These are phyloP conservation scores for Tachypleus tridentatus DNA, from an alignment of 1,140 invertebrate genomes.

Conservation along the genomic window DNA sequence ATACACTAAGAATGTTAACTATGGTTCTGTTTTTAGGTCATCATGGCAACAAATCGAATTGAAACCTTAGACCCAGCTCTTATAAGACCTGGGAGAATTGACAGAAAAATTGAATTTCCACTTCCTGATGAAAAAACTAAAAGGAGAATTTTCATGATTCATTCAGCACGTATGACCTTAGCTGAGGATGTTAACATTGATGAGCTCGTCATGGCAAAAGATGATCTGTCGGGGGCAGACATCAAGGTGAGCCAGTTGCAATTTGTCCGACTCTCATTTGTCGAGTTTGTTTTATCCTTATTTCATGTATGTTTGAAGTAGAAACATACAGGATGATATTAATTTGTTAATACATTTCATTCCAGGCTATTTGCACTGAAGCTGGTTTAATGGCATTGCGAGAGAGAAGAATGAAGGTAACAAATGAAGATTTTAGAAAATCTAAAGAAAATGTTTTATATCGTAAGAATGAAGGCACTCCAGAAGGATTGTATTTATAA, in stretches of 20 bases:
- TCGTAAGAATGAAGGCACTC: conserved; percentile 97
- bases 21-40: conserved; percentile 50
- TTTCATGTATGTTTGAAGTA: too few species aligned
- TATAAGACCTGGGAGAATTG: conserved; percentile 96
- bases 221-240: conserved; percentile 95
- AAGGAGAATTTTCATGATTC: conserved; percentile 93
- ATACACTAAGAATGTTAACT: too few species aligned
- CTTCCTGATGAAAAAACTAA: conserved; percentile 99
- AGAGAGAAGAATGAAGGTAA: conserved; percentile 98
- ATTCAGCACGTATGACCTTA: conserved; percentile 95
- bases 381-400: conserved; percentile 93
- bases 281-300: too few species aligned
- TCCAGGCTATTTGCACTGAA: conserved; percentile 97
- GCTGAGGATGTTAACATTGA: conserved; percentile 95
- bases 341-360: conserved; percentile 14
- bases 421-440: conserved; percentile 98
- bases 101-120: conserved; percentile 99
- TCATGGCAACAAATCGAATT: conserved; percentile 99
- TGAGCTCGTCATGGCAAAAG: conserved; percentile 97
- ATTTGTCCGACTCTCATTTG: too few species aligned
- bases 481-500: conserved; percentile 96
- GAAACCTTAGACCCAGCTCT: conserved; percentile 98
- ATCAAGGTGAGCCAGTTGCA: conserved; percentile 43
- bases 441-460: conserved; percentile 99
- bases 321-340: too few species aligned